These are phyloP conservation scores for Xenotilapia leptura DNA, from an alignment of 2,113 vertebrate genomes.

Conservation along the genomic window DNA sequence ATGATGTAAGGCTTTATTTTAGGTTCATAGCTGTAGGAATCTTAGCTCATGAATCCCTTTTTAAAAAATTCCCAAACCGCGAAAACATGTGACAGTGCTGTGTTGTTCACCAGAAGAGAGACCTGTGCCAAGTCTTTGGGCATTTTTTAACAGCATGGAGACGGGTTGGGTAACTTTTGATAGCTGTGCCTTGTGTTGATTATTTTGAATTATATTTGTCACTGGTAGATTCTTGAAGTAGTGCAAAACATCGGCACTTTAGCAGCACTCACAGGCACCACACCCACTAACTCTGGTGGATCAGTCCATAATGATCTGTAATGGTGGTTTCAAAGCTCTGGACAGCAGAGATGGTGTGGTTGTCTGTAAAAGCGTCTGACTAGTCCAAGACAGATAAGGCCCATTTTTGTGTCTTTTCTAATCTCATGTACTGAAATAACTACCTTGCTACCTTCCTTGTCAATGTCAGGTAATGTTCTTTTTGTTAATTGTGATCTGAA, in stretches of 20 bases:
- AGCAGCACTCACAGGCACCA: neutral
- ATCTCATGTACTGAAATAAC: neutral
- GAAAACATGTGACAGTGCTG: neutral
- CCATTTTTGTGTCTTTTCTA: neutral
- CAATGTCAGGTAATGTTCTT: neutral
- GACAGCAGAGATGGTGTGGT: neutral
- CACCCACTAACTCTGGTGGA: neutral
- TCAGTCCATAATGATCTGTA: neutral
- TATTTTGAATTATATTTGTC: neutral
- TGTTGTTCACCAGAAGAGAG: neutral
- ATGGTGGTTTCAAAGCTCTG: neutral
- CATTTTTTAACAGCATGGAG: neutral
- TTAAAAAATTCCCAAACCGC: neutral
- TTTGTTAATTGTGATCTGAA: neutral
- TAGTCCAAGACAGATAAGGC: neutral
- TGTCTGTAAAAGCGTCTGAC: neutral
- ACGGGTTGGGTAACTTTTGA: neutral
- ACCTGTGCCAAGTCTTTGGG: neutral
- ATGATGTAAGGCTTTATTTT: neutral
- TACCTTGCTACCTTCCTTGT: neutral
- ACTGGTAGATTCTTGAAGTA: neutral
- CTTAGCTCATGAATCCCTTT: neutral
- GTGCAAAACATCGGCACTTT: neutral
- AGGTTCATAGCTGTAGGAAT: neutral
- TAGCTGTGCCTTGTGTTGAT: neutral